Conservation (phyloP, 2,797 vertebrate species). For the Sciurus carolinensis region DNA sequence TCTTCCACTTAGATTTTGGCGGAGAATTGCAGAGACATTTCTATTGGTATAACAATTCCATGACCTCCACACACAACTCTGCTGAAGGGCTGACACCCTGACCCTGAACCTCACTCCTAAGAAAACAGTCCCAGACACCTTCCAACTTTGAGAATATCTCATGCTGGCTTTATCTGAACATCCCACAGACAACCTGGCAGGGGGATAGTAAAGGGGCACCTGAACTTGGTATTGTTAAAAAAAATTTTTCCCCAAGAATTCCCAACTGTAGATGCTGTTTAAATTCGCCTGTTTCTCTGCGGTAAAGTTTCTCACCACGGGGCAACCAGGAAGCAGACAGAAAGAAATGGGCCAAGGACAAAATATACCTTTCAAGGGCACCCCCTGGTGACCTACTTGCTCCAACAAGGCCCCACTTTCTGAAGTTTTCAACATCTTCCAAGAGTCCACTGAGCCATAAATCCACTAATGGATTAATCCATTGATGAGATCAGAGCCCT, state of each 20-base stretch:
- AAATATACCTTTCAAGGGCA: too few relatives aligned
- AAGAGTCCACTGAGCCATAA: too few relatives aligned
- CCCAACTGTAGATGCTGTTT: not conserved
- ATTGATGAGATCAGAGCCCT: too few relatives aligned
- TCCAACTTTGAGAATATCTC: not conserved
- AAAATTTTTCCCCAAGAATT: not conserved
- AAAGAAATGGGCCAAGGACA: too few relatives aligned
- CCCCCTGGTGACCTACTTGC: too few relatives aligned
- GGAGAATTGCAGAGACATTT: not conserved
- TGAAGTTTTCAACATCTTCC: too few relatives aligned
- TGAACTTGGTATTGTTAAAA: not conserved
- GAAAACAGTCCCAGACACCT: not conserved
- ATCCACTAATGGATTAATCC: too few relatives aligned
- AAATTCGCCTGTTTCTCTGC: too few relatives aligned
- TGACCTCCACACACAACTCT: too few relatives aligned
- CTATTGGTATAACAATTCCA: not conserved
- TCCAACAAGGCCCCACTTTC: too few relatives aligned
- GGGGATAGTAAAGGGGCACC: not conserved
- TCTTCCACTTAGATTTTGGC: not conserved
- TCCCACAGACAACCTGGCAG: not conserved
- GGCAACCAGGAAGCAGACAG: too few relatives aligned
- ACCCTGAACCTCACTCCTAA: not conserved
- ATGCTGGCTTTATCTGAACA: not conserved
- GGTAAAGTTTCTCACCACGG: too few relatives aligned
- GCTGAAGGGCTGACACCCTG: not conserved